Evolutionary conservation across 2,113 vertebrate species (phyloP).

Genomic region (Pluvianellus socialis): DNA sequence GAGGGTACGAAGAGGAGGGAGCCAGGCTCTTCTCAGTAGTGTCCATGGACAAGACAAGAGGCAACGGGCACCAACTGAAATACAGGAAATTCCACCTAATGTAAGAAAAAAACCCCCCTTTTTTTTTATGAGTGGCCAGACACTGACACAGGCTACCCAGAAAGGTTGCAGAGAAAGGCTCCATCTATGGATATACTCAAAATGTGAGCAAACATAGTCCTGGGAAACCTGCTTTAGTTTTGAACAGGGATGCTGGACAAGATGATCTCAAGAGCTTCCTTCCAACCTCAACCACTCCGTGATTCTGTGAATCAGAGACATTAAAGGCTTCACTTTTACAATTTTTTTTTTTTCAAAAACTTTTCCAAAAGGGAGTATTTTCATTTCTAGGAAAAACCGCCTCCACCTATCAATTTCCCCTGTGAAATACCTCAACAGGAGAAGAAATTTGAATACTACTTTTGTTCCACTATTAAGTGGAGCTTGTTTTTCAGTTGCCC

Average conservation of each 20-base stretch:
- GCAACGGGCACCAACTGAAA: background rate
- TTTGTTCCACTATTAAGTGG: conserved; percentile 25
- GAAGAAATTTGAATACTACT: background rate
- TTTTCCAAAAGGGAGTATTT: background rate
- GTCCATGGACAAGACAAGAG: background rate
- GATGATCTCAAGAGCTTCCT: background rate
- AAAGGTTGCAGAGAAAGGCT: background rate
- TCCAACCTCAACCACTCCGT: background rate
- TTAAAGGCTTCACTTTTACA: background rate
- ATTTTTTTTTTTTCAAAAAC: background rate
- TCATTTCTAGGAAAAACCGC: background rate
- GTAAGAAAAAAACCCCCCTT: background rate
- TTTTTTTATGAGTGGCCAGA: background rate
- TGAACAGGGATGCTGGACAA: background rate
- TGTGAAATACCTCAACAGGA: background rate
- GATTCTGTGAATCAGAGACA: background rate
- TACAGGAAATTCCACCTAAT: background rate
- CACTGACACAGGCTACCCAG: background rate
- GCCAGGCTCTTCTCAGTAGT: background rate
- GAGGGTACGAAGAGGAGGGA: background rate
- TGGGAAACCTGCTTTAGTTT: background rate
- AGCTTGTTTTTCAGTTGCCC: conserved; percentile 8
- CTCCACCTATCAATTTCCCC: background rate
- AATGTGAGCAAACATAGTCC: background rate
- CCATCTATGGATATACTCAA: background rate